These are phyloP conservation scores for Parapsyche elsis DNA, from an alignment of 1,140 invertebrate species.

Conservation along the genomic window DNA sequence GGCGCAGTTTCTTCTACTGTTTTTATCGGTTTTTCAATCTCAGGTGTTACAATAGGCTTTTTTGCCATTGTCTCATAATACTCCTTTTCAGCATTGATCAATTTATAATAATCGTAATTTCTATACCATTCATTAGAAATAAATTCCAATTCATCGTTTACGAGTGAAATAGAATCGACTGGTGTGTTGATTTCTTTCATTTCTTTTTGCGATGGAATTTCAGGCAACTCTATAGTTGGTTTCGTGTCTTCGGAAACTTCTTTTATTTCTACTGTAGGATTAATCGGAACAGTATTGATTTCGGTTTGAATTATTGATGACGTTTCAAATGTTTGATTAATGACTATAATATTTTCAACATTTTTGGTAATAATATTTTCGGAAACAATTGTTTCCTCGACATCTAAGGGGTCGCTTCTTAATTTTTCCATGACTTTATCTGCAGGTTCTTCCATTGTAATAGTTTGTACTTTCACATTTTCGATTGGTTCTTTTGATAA, in stretches of 20 bases:
- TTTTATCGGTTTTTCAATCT: too few relatives aligned
- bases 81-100: constrained; percentile 35
- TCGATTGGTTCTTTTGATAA: not conserved
- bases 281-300: not conserved
- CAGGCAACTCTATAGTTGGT: not conserved
- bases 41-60: not conserved
- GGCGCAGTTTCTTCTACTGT: not conserved
- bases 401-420: not conserved
- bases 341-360: not conserved
- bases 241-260: not conserved
- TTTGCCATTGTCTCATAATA: constrained; percentile 14
- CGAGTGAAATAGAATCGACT: not conserved
- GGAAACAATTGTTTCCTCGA: not conserved
- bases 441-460: not conserved
- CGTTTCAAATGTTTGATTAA: not conserved
- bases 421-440: not conserved
- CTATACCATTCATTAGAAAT: not conserved
- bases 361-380: not conserved
- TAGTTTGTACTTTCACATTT: not conserved
- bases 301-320: not conserved
- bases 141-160: not conserved
- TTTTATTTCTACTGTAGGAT: not conserved
- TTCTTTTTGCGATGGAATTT: not conserved
- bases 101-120: constrained; percentile 32
- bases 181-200: not conserved